These are phyloP conservation scores for Drosophila birchii DNA, from an alignment of 2,888 invertebrate genomes.

Conservation along the genomic window DNA sequence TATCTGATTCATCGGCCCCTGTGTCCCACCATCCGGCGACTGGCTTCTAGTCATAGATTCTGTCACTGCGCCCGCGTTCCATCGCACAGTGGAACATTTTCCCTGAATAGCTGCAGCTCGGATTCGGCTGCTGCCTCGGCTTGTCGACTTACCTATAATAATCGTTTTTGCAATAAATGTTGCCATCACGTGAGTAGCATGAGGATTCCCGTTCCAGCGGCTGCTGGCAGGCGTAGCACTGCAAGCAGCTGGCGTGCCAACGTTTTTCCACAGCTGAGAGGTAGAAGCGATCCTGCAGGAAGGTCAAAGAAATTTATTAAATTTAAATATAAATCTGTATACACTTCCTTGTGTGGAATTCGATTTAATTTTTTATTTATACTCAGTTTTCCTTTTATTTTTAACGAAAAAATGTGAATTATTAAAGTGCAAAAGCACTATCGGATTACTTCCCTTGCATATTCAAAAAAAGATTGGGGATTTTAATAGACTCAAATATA, in stretches of 20 bases:
- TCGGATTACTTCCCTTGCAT: too few species aligned
- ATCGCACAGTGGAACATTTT: slow-evolving; percentile 10
- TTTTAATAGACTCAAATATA: too few species aligned
- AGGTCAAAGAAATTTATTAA: slow-evolving; percentile 1
- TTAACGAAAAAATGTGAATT: too few species aligned
- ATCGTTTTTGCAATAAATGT: slow-evolving; percentile 98
- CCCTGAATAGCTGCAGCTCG: slow-evolving; percentile 17
- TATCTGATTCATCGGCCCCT: slow-evolving; percentile 80
- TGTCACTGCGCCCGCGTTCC: slow-evolving; percentile 17
- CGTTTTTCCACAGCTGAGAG: slow-evolving; percentile 95
- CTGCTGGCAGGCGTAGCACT: slow-evolving; percentile 95
- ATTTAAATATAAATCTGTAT: too few species aligned
- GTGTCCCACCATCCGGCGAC: neutral
- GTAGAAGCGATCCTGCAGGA: slow-evolving; percentile 91
- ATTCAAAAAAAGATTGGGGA: too few species aligned
- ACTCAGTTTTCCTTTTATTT: too few species aligned
- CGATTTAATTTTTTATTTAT: too few species aligned
- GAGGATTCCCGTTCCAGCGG: slow-evolving; percentile 95
- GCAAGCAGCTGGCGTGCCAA: slow-evolving; percentile 96
- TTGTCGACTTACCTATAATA: slow-evolving; percentile 93
- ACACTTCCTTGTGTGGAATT: neutral
- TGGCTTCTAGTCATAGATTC: slow-evolving; percentile 45
- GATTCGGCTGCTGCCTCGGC: slow-evolving; percentile 48
- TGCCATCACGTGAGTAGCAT: slow-evolving; percentile 96
- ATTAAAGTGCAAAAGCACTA: too few species aligned